phyloP scores from a whole-genome alignment of 1,140 invertebrate genomes.

The Pogonomyrmex barbatus region DNA sequence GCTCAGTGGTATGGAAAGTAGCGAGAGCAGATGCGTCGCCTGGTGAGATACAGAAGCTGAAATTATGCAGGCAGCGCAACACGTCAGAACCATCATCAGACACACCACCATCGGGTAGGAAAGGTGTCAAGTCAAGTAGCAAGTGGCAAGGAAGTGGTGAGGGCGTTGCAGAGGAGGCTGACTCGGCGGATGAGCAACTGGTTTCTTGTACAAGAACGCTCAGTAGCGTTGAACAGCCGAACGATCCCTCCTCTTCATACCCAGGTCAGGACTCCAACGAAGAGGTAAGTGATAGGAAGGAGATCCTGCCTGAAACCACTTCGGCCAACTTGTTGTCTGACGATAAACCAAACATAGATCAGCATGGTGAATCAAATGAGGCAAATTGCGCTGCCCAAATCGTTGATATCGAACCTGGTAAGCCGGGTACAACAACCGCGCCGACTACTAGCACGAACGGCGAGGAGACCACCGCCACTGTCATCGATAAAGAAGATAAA shows the following conservation, averaged over 20 bases:
- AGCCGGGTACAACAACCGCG: conserved; percentile 66
- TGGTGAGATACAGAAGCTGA: conserved; percentile 86
- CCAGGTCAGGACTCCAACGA: conserved; percentile 83
- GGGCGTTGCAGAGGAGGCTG: conserved; percentile 83
- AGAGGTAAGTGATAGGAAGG: conserved; percentile 86
- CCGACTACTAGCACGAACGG: conserved; percentile 64
- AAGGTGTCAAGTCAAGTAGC: conserved; percentile 81
- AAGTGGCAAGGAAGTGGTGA: conserved; percentile 84
- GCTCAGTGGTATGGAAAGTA: conserved; percentile 86
- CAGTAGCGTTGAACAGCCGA: conserved; percentile 76
- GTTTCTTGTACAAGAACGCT: conserved; percentile 76
- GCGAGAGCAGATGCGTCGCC: conserved; percentile 86
- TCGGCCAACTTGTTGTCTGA: conserved; percentile 86
- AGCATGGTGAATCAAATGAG: conserved; percentile 81
- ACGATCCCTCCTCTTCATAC: conserved; percentile 82
- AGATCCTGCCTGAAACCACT: conserved; percentile 84
- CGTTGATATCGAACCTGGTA: conserved; percentile 70
- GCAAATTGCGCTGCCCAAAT: conserved; percentile 76
- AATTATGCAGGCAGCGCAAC: conserved; percentile 85
- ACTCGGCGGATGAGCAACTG: conserved; percentile 83
- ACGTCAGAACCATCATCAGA: conserved; percentile 83
- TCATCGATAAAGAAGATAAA: conserved; percentile 61
- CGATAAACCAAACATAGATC: conserved; percentile 86
- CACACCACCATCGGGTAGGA: conserved; percentile 72
- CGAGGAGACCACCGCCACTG: conserved; percentile 43